A percentile compares a stretch with the other conserved stretches of the same genome.
Evolutionary conservation across 2,113 vertebrate species (phyloP).

Genomic region (Hippocampus comes): DNA sequence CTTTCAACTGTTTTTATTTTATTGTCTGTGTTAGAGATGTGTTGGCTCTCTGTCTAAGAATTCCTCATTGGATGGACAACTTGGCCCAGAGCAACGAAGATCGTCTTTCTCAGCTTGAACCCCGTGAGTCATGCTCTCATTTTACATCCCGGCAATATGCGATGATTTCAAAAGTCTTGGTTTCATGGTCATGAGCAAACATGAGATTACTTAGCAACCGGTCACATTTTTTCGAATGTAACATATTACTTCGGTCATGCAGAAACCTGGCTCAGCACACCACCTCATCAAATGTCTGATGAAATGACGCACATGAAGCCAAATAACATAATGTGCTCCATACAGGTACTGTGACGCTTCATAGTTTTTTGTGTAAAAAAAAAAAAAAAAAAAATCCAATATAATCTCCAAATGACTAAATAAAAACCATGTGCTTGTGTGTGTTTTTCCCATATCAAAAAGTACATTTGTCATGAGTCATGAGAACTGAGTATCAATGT

Average conservation of each 20-base stretch:
- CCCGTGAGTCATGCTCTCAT: slow-evolving; percentile 54
- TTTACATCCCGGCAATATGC: background rate
- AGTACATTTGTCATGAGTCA: background rate
- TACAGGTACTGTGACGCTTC: slow-evolving; percentile 43
- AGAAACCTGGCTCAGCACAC: slow-evolving; percentile 66
- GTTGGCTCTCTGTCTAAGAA: slow-evolving; percentile 70
- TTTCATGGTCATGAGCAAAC: background rate
- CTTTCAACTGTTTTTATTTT: background rate
- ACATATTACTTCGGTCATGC: slow-evolving; percentile 7
- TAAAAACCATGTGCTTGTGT: background rate
- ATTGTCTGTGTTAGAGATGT: slow-evolving; percentile 72
- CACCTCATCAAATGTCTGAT: slow-evolving; percentile 26
- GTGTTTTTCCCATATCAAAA: background rate
- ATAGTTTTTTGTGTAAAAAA: background rate
- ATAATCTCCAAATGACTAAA: background rate
- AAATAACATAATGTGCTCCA: slow-evolving; percentile 60
- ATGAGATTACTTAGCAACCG: background rate
- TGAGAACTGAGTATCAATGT: background rate
- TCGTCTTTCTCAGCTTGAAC: slow-evolving; percentile 51
- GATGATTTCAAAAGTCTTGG: background rate
- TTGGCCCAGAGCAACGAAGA: slow-evolving; percentile 28
- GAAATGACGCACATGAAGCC: slow-evolving; percentile 42
- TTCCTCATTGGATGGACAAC: slow-evolving; percentile 61
- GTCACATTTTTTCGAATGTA: background rate
- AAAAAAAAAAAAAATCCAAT: background rate